Evolutionary conservation across 2,797 vertebrate species (phyloP).

Genomic region (Gila robusta): DNA sequence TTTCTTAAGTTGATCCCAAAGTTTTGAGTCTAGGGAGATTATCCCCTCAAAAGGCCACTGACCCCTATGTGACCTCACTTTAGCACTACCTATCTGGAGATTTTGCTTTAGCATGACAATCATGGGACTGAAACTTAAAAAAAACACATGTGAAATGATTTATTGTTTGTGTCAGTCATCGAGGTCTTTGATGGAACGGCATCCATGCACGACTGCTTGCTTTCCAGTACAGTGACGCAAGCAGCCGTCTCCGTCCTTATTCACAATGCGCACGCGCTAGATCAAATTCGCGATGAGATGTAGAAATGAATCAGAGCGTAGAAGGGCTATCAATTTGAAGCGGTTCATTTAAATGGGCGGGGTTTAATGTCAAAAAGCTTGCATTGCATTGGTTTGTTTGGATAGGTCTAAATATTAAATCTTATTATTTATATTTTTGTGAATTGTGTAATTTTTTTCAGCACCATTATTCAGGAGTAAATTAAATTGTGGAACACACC

Average conservation of each 20-base stretch:
- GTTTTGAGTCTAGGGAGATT: conserved; percentile 25
- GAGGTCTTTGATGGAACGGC: conserved; percentile 6
- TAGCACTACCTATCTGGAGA: not conserved
- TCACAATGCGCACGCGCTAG: conserved; percentile 28
- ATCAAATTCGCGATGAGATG: conserved; percentile 32
- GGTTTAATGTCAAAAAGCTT: not conserved
- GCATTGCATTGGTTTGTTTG: not conserved
- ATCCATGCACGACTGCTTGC: not conserved
- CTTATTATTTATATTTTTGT: not conserved
- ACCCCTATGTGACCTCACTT: conserved; percentile 25
- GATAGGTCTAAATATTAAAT: not conserved
- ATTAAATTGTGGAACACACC: not conserved
- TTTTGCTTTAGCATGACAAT: not conserved
- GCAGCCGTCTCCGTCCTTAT: not conserved
- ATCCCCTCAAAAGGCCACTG: conserved; percentile 38
- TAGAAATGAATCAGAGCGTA: not conserved
- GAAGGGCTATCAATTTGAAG: not conserved
- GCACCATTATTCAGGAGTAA: not conserved
- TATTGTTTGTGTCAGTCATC: not conserved
- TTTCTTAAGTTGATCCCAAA: not conserved
- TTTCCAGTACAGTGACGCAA: conserved; percentile 40
- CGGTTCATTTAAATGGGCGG: too few relatives aligned
- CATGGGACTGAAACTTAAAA: not conserved
- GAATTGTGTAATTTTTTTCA: not conserved
- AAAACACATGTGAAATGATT: conserved; percentile 12